Percentiles rank a stretch among this genome's conserved stretches.
These are phyloP conservation scores for Plectus sambesii DNA, from an alignment of 1,140 invertebrate species.

Conservation along the genomic window DNA sequence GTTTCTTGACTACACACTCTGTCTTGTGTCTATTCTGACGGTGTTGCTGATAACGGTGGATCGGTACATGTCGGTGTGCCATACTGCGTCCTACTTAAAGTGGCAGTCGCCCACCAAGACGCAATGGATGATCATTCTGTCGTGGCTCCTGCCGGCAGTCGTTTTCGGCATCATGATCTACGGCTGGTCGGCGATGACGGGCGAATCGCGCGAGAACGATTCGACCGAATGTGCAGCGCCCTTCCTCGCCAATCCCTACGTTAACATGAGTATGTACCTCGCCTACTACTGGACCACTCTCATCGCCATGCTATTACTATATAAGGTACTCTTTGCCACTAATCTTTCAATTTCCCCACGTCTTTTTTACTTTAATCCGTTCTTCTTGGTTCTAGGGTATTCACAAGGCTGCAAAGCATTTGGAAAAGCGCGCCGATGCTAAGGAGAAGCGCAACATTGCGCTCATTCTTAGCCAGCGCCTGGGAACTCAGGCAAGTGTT, in stretches of 20 bases:
- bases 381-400: conserved; percentile 34
- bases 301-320: conserved; percentile 43
- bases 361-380: conserved; percentile 10
- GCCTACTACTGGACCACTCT: conserved; percentile 45
- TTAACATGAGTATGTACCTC: conserved; percentile 45
- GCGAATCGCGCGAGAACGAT: conserved; percentile 16
- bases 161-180: conserved; percentile 45
- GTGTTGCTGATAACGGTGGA: conserved; percentile 82
- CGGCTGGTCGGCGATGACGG: conserved; percentile 36
- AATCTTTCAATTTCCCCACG: conserved; percentile 15
- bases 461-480: conserved; percentile 37
- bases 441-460: conserved; percentile 45
- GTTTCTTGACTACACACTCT: conserved; percentile 96
- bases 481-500: conserved; percentile 39
- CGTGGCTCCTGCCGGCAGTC: conserved; percentile 38
- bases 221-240: conserved; percentile 39
- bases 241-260: conserved; percentile 43
- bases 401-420: conserved; percentile 44
- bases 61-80: conserved; percentile 65
- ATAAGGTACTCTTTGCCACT: conserved; percentile 30
- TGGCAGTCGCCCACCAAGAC: conserved; percentile 42
- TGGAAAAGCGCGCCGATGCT: conserved; percentile 43
- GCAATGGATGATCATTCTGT: conserved; percentile 37
- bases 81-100: conserved; percentile 43
- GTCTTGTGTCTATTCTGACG: conserved; percentile 95